A percentile compares a stretch with the other conserved stretches of the same genome.
Evolutionary conservation across 2,888 invertebrate species (phyloP).

Genomic region (Periphyllus acericola): DNA sequence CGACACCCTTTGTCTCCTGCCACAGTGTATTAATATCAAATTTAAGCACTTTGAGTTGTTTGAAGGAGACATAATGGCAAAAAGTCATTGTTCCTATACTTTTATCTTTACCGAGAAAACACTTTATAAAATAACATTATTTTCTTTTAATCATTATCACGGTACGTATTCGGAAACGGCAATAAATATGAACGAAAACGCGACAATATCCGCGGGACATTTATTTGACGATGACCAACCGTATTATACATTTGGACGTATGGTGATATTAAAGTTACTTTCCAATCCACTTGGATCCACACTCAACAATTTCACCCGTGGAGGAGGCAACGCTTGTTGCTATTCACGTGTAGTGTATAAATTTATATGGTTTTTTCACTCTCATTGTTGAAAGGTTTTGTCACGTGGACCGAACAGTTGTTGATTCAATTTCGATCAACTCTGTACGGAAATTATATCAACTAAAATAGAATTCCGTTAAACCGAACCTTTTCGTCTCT

Average conservation of each 20-base stretch:
- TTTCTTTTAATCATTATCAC: no score
- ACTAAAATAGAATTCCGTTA: background rate
- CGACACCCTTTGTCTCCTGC: conserved; percentile 23
- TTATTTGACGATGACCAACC: no score
- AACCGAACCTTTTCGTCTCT: no score
- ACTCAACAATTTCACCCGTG: no score
- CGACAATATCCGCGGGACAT: no score
- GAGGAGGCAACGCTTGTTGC: no score
- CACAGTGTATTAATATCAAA: conserved; percentile 6
- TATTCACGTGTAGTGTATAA: no score
- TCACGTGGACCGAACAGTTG: background rate
- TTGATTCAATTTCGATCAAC: background rate
- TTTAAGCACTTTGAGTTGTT: conserved; percentile 12
- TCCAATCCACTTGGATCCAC: no score
- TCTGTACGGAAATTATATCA: background rate
- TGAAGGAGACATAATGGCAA: background rate
- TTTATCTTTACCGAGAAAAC: background rate
- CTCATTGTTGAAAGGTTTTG: background rate
- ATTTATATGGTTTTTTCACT: background rate
- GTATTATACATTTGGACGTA: no score
- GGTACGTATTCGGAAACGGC: no score
- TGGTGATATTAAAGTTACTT: no score
- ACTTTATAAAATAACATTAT: background rate
- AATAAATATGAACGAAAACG: background rate
- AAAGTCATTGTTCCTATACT: background rate